A percentile compares a stretch with the other conserved stretches of the same genome.
These are phyloP conservation scores for Acanthurus tractus DNA, from an alignment of 2,797 vertebrate species.

Conservation along the genomic window DNA sequence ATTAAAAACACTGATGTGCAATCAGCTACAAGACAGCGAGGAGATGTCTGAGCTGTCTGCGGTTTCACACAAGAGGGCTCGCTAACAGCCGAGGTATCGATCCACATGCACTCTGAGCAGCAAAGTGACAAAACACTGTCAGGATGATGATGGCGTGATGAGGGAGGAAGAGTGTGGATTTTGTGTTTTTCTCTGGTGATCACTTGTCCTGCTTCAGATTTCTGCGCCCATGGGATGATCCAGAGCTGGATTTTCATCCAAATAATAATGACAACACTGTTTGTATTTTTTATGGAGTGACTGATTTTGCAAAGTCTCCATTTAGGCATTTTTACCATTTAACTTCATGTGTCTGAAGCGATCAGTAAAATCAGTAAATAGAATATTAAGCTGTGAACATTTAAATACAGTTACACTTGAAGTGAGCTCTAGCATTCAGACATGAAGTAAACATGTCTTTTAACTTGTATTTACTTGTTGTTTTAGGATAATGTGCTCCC, in stretches of 20 bases:
- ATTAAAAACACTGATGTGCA: constrained; percentile 59
- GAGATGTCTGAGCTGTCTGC: constrained; percentile 65
- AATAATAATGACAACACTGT: neutral
- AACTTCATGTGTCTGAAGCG: too few species aligned
- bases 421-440: neutral
- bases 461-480: neutral
- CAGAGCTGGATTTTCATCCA: neutral
- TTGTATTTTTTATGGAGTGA: neutral
- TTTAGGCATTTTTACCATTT: too few species aligned
- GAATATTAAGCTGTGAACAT: neutral
- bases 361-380: neutral
- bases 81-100: constrained; percentile 62
- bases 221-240: neutral
- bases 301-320: too few species aligned
- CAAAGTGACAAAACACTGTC: constrained; percentile 70
- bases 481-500: neutral
- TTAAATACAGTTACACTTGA: too few species aligned
- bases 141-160: constrained; percentile 37
- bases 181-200: constrained; percentile 25
- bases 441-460: neutral
- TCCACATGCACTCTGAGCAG: constrained; percentile 58
- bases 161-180: constrained; percentile 17
- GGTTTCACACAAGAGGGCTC: constrained; percentile 69
- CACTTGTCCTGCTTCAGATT: constrained; percentile 26
- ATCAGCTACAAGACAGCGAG: constrained; percentile 46